A percentile compares a stretch with the other conserved stretches of the same genome.
phyloP scores from a whole-genome alignment of 2,113 vertebrate species.

The Chamaetylas fuelleborni region DNA sequence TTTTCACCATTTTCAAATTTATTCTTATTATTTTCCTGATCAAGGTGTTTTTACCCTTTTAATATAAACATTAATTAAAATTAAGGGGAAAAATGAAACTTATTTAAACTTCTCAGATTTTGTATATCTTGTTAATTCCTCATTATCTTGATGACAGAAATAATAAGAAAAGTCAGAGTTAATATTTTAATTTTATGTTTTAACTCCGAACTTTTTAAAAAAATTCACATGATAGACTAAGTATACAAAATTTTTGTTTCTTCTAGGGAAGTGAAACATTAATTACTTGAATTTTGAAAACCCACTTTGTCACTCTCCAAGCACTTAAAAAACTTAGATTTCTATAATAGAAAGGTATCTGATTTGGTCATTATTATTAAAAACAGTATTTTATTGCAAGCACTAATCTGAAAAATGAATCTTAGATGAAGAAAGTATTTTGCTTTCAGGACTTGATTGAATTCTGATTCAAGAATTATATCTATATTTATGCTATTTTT shows the following conservation, averaged over 20 bases:
- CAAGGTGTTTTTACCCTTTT: constrained; percentile 8
- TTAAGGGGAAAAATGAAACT: not conserved
- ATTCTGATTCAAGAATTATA: not conserved
- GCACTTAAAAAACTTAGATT: not conserved
- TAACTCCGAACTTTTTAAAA: not conserved
- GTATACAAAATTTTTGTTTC: not conserved
- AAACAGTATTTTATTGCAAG: constrained; percentile 33
- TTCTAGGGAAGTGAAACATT: not conserved
- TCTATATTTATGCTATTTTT: not conserved
- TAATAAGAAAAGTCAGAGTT: not conserved
- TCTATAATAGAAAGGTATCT: not conserved
- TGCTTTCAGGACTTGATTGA: constrained; percentile 22
- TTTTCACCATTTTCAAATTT: not conserved
- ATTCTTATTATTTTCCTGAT: not conserved
- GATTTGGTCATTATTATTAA: constrained; percentile 32
- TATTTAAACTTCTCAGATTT: not conserved
- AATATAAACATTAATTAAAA: not conserved
- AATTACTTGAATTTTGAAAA: not conserved
- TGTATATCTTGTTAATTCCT: not conserved
- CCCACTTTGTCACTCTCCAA: not conserved
- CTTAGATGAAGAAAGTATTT: constrained; percentile 37
- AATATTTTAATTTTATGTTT: not conserved
- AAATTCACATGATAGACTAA: not conserved
- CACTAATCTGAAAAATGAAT: constrained; percentile 30
- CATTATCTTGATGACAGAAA: not conserved